phyloP scores from a whole-genome alignment of 2,888 invertebrate species.

The Poecilus cupreus region DNA sequence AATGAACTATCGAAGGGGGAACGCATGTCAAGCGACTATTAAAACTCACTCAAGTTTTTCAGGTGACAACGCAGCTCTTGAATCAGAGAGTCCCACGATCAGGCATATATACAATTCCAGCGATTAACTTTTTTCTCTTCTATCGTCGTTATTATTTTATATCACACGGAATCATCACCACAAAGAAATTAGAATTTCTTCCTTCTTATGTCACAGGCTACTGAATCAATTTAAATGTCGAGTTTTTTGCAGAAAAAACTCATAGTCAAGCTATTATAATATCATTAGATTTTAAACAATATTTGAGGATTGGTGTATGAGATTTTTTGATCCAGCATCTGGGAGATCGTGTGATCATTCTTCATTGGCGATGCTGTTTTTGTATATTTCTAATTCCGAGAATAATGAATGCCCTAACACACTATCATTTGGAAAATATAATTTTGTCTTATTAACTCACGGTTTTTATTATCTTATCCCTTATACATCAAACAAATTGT shows the following conservation, averaged over 20 bases:
- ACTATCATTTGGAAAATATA: not conserved
- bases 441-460: no score
- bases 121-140: conserved; percentile 47
- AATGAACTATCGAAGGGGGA: conserved; percentile 32
- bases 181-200: conserved; percentile 48
- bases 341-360: not conserved
- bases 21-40: conserved; percentile 60
- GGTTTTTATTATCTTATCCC: not conserved
- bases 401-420: not conserved
- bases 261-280: conserved; percentile 31
- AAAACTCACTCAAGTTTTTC: conserved; percentile 64
- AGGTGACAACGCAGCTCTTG: conserved; percentile 37
- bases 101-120: conserved; percentile 3
- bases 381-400: not conserved
- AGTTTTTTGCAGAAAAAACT: conserved; percentile 27
- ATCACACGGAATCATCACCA: conserved; percentile 32
- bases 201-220: conserved; percentile 43
- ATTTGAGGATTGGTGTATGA: not conserved
- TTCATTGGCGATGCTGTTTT: not conserved
- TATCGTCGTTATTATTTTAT: conserved; percentile 54
- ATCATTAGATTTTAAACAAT: conserved; percentile 47
- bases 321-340: conserved; percentile 1
- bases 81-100: conserved; percentile 46
- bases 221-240: conserved; percentile 49
- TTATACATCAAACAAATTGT: no score